Percentiles rank a stretch among this genome's conserved stretches.
Evolutionary conservation across 2,797 vertebrate species (phyloP).

Genomic region (Paguma larvata): DNA sequence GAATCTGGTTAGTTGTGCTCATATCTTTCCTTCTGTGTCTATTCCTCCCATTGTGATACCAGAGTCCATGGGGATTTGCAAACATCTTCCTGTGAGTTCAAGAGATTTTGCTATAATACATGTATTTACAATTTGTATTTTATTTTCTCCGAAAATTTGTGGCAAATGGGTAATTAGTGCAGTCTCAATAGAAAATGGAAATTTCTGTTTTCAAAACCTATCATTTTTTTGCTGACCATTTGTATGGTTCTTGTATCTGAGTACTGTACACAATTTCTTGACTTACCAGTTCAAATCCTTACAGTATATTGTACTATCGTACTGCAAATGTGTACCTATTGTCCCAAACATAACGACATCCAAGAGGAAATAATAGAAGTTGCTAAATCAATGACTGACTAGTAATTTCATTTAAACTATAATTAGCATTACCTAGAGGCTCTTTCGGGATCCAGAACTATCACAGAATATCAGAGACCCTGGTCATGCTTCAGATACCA

Average conservation of each 20-base stretch:
- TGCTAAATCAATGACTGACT: background rate
- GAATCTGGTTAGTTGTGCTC: background rate
- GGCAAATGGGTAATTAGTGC: no score
- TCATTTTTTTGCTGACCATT: background rate
- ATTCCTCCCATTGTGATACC: background rate
- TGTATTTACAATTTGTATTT: background rate
- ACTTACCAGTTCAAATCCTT: background rate
- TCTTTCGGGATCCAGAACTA: background rate
- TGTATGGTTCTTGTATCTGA: background rate
- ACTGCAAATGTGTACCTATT: background rate
- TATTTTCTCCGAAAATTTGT: background rate
- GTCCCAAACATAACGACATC: background rate
- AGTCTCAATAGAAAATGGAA: no score
- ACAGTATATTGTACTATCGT: background rate
- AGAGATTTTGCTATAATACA: background rate
- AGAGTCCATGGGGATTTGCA: background rate
- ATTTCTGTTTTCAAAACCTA: no score
- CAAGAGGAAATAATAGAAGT: background rate
- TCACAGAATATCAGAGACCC: background rate
- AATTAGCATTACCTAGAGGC: background rate
- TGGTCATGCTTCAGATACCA: background rate
- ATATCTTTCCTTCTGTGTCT: background rate
- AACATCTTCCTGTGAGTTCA: background rate
- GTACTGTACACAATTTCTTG: background rate
- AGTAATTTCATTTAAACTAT: conserved; percentile 24